Base-by-base conservation (phyloP, 1,140 invertebrate genomes). In the Drosophila paulistorum region DNA sequence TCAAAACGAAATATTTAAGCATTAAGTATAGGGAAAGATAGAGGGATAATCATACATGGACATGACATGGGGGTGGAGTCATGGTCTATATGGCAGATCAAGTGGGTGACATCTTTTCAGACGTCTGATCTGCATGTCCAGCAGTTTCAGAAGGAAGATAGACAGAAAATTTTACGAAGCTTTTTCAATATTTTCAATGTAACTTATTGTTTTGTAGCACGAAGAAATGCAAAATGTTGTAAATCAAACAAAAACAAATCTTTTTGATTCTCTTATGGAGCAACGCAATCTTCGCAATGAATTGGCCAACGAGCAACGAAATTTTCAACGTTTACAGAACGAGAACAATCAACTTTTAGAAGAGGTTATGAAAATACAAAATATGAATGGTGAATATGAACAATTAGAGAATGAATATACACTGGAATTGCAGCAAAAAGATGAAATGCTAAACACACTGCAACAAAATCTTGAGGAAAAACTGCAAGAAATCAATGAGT, bases 211-310 rank as follows among this genome's bases (percentile, higher is more conserved):
- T 14, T 14, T 13, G 30, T 7, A 85, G 74, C 35, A 54, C 3
- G 68, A 60, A 1, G 57, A 73, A 3, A 45, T 90, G 3, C 54
- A 76, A n/a, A 10, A 57, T 10, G n/a, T 65, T 7, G 37, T 71
- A 0, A 11, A 1, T 3, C 55, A 77, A 48, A 78, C 57, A 7
- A 83, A 86, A 35, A 68, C 35, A 2, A 59, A 82, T 6, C 68
- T 91, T 0, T 62, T 76, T 7, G 51, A 54, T 5, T 68, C 86
- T 6, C 41, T 85, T 1, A 6, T 77, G 17, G 72, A 81, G 11
- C 74, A 85, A 30, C 69, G 71, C 6, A 54, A 45, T 1, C 45
- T 83, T 17, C 66, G 75, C 6, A 26, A 23, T 2, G 39, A 75
- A 2, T 65, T 91, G 30, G 48, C 48, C 9, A 63, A 65, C 1